phyloP scores from a whole-genome alignment of 2,113 vertebrate species.

The Clupea harengus region DNA sequence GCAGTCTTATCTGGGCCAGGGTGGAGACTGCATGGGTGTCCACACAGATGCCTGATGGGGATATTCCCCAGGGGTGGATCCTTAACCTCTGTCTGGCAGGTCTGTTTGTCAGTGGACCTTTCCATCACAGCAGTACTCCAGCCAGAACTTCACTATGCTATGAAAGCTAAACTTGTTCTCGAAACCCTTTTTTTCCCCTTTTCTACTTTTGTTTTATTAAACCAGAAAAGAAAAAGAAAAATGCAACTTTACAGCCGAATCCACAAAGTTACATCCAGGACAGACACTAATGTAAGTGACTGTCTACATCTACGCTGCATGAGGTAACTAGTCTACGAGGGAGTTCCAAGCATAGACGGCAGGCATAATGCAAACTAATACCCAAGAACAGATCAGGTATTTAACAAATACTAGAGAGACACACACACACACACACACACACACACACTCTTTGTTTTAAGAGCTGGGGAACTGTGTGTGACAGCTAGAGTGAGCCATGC shows the following conservation, averaged over 20 bases:
- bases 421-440: no score
- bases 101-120: neutral
- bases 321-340: no score
- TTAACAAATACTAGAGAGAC: neutral
- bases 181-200: neutral
- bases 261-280: neutral
- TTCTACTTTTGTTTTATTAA: neutral
- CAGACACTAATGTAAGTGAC: neutral
- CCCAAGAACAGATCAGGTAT: neutral
- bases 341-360: no score
- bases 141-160: neutral
- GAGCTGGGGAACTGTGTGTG: neutral
- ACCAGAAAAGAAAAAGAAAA: neutral
- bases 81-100: neutral
- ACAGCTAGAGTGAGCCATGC: neutral
- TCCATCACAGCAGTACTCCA: neutral
- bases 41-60: slow-evolving; percentile 18
- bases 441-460: neutral
- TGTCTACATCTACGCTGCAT: no score
- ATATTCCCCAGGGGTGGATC: slow-evolving; percentile 44
- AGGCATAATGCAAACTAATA: no score
- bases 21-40: slow-evolving; percentile 20
- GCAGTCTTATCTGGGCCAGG: slow-evolving; percentile 65
- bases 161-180: neutral
- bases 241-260: neutral